Evolutionary conservation across 2,888 invertebrate genomes (phyloP), one percentile per base, ranked within the genome.

Genomic region (Dryadula phaetusa): DNA sequence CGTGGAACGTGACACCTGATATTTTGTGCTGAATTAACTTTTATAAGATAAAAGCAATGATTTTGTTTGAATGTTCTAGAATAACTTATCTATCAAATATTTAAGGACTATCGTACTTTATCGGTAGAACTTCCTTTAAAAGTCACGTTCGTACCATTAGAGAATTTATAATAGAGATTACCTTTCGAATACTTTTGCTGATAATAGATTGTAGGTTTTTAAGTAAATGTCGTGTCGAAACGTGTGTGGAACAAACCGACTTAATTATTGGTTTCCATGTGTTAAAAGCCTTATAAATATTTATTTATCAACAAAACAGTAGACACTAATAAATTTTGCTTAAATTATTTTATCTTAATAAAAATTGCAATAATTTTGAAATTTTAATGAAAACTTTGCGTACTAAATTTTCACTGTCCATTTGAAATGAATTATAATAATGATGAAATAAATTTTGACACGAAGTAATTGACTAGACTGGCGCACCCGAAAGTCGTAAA

Each of bases 71-170:
- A 52, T 61, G 25, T 37, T 54, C 20, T 64, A 56, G 63, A 70
- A 66, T 63, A 62, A 70, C 62, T 72, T 68, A 64, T 70, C 72
- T 60, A 53, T 54, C 49, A 28, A 70, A 62, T 62, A 66, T 69
- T 69, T 56, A 69, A 61, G 63, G 49, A 62, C 60, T 60, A 65
- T 71, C 67, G 47, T 49, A 54, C 42, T 70, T 68, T 65, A 68
- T 66, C 62, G 25, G 37, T 44, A 49, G 52, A 58, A 62, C 49
- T 70, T 68, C 42, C 37, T 58, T 62, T 40, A 60, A 62, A 72
- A 66, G 64, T 68, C 72, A 70, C 70, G 70, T 68, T 49, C 67
- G 8, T 20, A 40, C 66, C 47, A 47, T 70, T 64, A 56, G 52
- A 58, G 67, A 70, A 53, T 62, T 70, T 62, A 34, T 64, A 34